Percentiles rank a stretch among this genome's conserved stretches.
phyloP scores from a whole-genome alignment of 2,888 invertebrate species.

The Tachina grossa region DNA sequence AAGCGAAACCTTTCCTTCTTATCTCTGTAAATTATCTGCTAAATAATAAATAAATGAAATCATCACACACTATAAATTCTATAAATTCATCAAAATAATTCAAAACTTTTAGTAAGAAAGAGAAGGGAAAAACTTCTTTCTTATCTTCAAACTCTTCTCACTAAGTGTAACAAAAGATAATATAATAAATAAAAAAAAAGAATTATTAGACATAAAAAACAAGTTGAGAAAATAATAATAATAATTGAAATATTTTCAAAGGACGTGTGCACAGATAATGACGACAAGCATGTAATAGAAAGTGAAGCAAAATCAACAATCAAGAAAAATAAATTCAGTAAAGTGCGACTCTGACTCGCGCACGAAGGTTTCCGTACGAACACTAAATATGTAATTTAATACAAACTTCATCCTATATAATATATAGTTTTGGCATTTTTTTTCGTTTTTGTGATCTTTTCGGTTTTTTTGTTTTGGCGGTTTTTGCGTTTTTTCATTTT shows the following conservation, averaged over 20 bases:
- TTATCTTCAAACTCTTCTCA: slow-evolving; percentile 17
- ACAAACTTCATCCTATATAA: no score
- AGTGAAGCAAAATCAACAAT: neutral
- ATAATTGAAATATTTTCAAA: slow-evolving; percentile 57
- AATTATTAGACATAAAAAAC: neutral
- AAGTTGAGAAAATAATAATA: slow-evolving; percentile 8
- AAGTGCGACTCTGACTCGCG: no score
- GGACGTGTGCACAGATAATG: slow-evolving; percentile 37
- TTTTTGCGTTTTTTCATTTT: no score
- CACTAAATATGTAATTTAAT: no score
- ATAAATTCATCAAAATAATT: slow-evolving; percentile 21
- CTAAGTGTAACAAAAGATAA: slow-evolving; percentile 10
- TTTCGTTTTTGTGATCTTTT: no score
- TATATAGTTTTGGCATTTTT: no score
- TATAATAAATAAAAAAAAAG: slow-evolving; percentile 5
- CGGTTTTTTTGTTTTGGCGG: no score
- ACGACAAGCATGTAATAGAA: slow-evolving; percentile 27
- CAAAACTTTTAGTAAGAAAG: slow-evolving; percentile 10
- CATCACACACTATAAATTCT: slow-evolving; percentile 10
- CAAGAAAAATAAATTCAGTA: neutral
- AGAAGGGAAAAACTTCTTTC: neutral
- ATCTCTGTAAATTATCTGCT: slow-evolving; percentile 4
- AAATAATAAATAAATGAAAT: slow-evolving; percentile 28
- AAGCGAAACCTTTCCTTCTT: slow-evolving; percentile 4
- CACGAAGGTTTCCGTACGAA: no score